Evolutionary conservation across 2,113 vertebrate species (phyloP).

Genomic region (Salvator merianae): DNA sequence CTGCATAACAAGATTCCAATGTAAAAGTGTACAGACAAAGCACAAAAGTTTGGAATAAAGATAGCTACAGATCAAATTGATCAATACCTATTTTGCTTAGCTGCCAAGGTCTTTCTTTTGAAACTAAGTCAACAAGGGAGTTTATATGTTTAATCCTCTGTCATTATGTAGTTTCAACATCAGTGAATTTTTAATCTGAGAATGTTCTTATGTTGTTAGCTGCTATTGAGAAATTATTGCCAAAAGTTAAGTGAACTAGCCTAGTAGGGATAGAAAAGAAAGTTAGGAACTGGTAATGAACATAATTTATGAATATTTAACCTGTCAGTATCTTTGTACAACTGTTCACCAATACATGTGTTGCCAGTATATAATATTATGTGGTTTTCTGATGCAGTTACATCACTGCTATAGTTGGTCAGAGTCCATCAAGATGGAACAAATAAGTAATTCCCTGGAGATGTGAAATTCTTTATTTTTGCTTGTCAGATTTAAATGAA

Average conservation of each 20-base stretch:
- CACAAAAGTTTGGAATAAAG: conserved; percentile 51
- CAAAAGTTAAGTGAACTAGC: neutral
- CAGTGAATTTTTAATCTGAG: neutral
- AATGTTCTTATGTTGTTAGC: conserved; percentile 14
- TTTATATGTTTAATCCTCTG: neutral
- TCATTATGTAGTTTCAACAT: neutral
- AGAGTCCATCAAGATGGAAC: no score
- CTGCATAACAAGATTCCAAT: neutral
- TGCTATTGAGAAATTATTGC: neutral
- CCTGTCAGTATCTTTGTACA: neutral
- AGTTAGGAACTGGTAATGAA: neutral
- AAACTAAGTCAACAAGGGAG: conserved; percentile 10
- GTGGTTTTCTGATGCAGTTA: neutral
- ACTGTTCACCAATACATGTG: neutral
- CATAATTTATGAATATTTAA: no score
- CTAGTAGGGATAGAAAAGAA: neutral
- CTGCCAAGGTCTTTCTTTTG: conserved; percentile 48
- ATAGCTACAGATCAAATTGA: conserved; percentile 33
- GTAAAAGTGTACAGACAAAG: conserved; percentile 33
- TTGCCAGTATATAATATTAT: neutral
- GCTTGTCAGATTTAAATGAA: no score
- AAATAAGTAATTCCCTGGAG: no score
- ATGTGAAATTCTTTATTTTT: no score
- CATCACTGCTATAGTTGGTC: no score
- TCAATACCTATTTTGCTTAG: conserved; percentile 43